A percentile compares a stretch with the other conserved stretches of the same genome.
Conservation (phyloP, 2,113 vertebrate genomes). For the Uropsilus gracilis region DNA sequence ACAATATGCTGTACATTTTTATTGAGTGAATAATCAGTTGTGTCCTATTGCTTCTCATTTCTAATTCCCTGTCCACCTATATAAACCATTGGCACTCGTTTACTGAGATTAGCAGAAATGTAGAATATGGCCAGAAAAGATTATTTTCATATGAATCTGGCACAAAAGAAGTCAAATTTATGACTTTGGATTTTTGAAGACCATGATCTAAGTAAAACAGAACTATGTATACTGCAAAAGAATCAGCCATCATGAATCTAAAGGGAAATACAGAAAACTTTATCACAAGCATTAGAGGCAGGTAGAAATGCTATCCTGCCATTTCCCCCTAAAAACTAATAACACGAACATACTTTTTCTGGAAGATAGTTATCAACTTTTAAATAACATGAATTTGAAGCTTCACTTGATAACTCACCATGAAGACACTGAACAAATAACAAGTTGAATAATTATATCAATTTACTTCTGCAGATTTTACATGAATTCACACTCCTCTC, state of each 20-base stretch:
- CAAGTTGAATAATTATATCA: background rate
- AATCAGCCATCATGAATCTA: background rate
- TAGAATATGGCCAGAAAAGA: background rate
- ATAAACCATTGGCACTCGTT: background rate
- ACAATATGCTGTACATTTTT: background rate
- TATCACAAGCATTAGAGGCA: background rate
- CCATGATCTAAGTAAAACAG: slow-evolving; percentile 16
- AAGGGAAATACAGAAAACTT: slow-evolving; percentile 16
- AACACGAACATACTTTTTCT: background rate
- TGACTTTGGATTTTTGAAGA: slow-evolving; percentile 16
- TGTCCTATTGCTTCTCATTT: background rate
- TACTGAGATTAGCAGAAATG: background rate
- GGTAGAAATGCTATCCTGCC: background rate
- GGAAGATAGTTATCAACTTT: background rate
- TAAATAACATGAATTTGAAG: slow-evolving; percentile 33
- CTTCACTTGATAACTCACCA: background rate
- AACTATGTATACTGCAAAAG: background rate
- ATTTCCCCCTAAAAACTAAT: background rate
- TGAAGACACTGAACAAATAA: background rate
- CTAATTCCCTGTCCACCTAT: background rate
- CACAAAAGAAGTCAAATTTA: background rate
- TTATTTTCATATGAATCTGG: background rate
- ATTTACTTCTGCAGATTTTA: background rate
- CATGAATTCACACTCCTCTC: background rate
- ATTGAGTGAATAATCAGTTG: background rate